Conservation (phyloP, 1,140 invertebrate genomes). For the Hypsibius dujardini region DNA sequence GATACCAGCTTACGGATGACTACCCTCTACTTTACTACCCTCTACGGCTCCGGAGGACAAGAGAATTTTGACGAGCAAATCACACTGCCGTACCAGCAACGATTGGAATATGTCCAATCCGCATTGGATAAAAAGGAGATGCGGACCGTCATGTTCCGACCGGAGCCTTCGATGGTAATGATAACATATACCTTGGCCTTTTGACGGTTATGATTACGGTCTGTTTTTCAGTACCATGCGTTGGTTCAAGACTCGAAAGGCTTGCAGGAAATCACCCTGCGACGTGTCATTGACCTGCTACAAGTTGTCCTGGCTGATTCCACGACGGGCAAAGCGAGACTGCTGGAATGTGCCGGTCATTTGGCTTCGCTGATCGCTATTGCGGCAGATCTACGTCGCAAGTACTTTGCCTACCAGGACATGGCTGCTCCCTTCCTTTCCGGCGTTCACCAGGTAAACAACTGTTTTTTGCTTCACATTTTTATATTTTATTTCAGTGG, state of each 20-base stretch:
- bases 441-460: conserved; percentile 4
- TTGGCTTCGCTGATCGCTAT: background rate
- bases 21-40: background rate
- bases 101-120: background rate
- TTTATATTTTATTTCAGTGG: too few species aligned
- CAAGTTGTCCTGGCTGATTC: too few species aligned
- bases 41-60: background rate
- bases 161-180: background rate
- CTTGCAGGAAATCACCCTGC: too few species aligned
- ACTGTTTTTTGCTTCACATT: background rate
- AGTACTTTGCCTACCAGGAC: conserved; percentile 12
- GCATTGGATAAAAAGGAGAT: background rate
- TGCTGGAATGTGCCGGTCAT: background rate
- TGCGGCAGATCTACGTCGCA: background rate
- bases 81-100: background rate
- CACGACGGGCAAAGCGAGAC: too few species aligned
- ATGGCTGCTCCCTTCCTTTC: background rate
- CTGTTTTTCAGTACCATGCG: background rate
- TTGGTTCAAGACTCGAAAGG: background rate
- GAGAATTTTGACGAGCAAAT: background rate
- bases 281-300: too few species aligned
- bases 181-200: too few species aligned
- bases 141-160: background rate
- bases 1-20: background rate
- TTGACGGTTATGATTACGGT: background rate